These are phyloP conservation scores for Schrankia costaestrigalis DNA, from an alignment of 2,888 invertebrate genomes.

Conservation along the genomic window DNA sequence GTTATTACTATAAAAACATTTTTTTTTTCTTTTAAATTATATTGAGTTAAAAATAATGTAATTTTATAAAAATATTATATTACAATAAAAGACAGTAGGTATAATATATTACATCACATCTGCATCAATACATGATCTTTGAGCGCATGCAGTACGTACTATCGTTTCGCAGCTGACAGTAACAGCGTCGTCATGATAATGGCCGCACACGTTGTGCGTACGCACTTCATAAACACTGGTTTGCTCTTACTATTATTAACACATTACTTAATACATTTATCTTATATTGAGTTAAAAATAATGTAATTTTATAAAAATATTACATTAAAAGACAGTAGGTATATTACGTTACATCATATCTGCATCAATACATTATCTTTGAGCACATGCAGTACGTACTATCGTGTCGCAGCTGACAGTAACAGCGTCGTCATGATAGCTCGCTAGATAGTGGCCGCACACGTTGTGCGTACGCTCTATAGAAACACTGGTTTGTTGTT, in stretches of 20 bases:
- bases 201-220: constrained; percentile 65
- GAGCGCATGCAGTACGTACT: constrained; percentile 11
- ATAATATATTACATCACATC: background rate
- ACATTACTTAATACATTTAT: too few relatives aligned
- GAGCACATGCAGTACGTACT: constrained; percentile 23
- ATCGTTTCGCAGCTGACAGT: constrained; percentile 47
- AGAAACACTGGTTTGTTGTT: constrained; percentile 27
- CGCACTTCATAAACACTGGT: constrained; percentile 27
- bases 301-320: too few relatives aligned
- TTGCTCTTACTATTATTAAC: constrained; percentile 7
- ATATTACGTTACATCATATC: background rate
- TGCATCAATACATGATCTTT: constrained; percentile 4
- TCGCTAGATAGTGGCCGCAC: constrained; percentile 66
- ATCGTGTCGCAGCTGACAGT: constrained; percentile 63
- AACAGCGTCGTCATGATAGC: constrained; percentile 67
- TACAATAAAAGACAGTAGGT: too few relatives aligned
- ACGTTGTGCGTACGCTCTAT: constrained; percentile 45
- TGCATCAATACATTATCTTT: constrained; percentile 35
- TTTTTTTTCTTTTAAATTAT: too few relatives aligned
- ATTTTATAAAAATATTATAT: too few relatives aligned
- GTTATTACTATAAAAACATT: constrained; percentile 6
- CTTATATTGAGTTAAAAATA: too few relatives aligned
- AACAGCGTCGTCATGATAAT: constrained; percentile 63
- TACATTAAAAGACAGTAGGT: background rate
- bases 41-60: too few relatives aligned